Conservation (phyloP, 2,888 invertebrate species). For the Phoronis australis region DNA sequence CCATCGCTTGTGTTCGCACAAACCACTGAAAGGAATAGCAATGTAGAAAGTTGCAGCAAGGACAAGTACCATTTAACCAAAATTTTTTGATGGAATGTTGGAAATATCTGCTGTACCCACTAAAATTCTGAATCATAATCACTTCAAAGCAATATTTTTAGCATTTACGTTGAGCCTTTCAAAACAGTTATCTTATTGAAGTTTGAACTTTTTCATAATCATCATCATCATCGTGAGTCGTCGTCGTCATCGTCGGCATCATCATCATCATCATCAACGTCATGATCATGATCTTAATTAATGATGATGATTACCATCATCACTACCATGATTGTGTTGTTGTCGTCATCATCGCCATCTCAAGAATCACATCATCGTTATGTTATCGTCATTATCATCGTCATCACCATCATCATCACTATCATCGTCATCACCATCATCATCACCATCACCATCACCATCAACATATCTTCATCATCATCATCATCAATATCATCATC, state of each 20-base stretch:
- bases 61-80: too few relatives aligned
- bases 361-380: not conserved
- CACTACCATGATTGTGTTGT: not conserved
- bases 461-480: conserved; percentile 3
- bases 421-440: conserved; percentile 1
- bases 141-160: too few relatives aligned
- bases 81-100: too few relatives aligned
- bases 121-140: too few relatives aligned
- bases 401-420: not conserved
- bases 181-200: too few relatives aligned
- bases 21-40: too few relatives aligned
- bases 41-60: too few relatives aligned
- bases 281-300: not conserved
- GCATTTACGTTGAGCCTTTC: too few relatives aligned
- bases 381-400: not conserved
- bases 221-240: not conserved
- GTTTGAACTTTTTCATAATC: not conserved
- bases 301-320: not conserved
- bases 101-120: too few relatives aligned
- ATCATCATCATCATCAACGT: not conserved
- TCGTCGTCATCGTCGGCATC: not conserved
- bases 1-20: too few relatives aligned
- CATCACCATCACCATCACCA: not conserved
- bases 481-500: not conserved
- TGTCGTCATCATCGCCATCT: not conserved